phyloP scores from a whole-genome alignment of 1,140 invertebrate genomes.

The Cotesia typhae region DNA sequence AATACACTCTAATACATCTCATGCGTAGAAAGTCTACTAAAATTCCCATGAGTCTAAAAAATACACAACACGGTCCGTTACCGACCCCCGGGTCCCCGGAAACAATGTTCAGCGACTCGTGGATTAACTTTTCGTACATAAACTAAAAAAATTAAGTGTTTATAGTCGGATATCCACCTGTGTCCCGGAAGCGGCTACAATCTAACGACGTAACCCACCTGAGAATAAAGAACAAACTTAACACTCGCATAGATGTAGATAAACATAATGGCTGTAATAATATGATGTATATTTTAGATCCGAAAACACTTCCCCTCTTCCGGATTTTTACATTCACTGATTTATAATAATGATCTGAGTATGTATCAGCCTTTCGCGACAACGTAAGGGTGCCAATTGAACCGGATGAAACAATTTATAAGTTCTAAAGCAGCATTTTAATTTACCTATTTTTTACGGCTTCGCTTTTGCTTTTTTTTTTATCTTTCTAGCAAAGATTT shows the following conservation, averaged over 20 bases:
- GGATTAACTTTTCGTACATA: constrained; percentile 7
- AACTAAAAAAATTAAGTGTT: no score
- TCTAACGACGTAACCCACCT: constrained; percentile 47
- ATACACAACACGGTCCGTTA: constrained; percentile 4
- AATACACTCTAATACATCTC: not conserved
- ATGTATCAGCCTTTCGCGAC: constrained; percentile 13
- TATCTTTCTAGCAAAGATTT: not conserved
- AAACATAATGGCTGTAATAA: constrained; percentile 8
- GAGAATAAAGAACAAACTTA: not conserved
- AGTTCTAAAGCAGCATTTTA: constrained; percentile 60
- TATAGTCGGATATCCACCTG: constrained; percentile 47
- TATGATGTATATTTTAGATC: not conserved
- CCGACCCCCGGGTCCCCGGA: constrained; percentile 19
- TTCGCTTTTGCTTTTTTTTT: constrained; percentile 43
- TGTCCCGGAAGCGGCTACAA: constrained; percentile 51
- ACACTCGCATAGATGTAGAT: no score
- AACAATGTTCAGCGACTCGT: constrained; percentile 14
- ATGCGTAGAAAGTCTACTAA: not conserved
- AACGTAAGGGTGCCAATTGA: constrained; percentile 54
- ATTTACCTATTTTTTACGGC: constrained; percentile 53
- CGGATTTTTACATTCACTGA: constrained; percentile 50
- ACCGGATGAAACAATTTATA: constrained; percentile 62
- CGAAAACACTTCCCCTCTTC: not conserved
- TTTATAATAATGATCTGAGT: constrained; percentile 47
- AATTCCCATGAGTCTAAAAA: constrained; percentile 10